Evolutionary conservation across 2,888 invertebrate genomes (phyloP), one percentile per base, ranked within the genome.

Genomic region (Tachina fera): DNA sequence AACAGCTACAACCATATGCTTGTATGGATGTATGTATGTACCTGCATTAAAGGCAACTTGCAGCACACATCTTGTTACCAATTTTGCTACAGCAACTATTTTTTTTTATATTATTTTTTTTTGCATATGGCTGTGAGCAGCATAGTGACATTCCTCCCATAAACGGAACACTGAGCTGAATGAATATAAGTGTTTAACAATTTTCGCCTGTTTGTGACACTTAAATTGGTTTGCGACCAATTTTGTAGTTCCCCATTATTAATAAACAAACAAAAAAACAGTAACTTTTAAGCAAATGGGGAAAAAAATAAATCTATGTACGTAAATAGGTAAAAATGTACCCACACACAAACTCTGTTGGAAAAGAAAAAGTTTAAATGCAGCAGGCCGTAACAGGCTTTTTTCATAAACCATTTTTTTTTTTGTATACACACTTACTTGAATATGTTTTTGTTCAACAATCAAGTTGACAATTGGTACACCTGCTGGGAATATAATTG

Each of bases 401-500:
- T 81, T 56, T n/a, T n/a, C 39, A 41, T 19, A 14, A 39, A 75
- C 14, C 16, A 16, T 39, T 11, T 63, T 53, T 49, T 60, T 39
- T 68, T 9, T 45, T 31, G 31, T 22, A 3, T 22, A 22, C 22
- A 22, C 3, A 22, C n/a, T n/a, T 56, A 9, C 45, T 71, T 51
- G 47, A 56, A 76, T 76, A 58, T 45, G 22, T 75, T 60, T 31
- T 83, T 83, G 83, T 83, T 83, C 72, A 83, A 72, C 77, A 83
- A 83, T 77, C 77, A 78, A 39, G 53, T 56, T 76, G 79, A 83
- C 78, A 83, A 86, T 86, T 56, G 82, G 56, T 39, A 1, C 68
- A 72, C 87, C 83, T 80, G 83, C 87, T 87, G 87, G 14, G 87
- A 76, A 71, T 77, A 77, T 87, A 87, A 87, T 87, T 87, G 87